Conservation (phyloP, 2,113 vertebrate species). For the Noturus placidus region DNA sequence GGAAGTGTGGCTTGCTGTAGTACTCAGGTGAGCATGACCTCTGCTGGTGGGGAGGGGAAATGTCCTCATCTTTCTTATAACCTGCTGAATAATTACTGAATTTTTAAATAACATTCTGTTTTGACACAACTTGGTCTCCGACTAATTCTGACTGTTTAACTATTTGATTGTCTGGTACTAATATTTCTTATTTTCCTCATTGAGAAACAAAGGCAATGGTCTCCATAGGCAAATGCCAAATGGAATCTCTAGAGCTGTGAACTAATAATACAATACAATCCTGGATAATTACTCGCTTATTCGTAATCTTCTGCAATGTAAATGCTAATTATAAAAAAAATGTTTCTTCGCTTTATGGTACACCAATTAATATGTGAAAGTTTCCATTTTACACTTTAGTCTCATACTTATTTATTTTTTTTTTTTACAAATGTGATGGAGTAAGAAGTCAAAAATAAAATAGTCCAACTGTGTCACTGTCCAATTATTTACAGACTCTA, state of each 20-base stretch:
- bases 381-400: not conserved
- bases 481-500: not conserved
- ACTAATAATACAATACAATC: slow-evolving; percentile 2
- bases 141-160: not conserved
- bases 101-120: not conserved
- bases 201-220: not conserved
- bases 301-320: not conserved
- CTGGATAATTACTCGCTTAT: not conserved
- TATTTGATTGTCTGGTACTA: not conserved
- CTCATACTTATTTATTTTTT: not conserved
- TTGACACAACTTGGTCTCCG: not conserved
- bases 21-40: not conserved
- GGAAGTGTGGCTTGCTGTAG: not conserved
- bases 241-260: not conserved
- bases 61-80: not conserved
- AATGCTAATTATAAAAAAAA: not conserved
- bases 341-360: not conserved
- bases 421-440: not conserved
- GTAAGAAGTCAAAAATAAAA: not conserved
- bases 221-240: not conserved
- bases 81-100: not conserved
- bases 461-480: too few species aligned
- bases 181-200: not conserved
- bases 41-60: not conserved
- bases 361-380: not conserved